Conservation (phyloP, 2,888 invertebrate genomes). For the Epicampocera succincta region DNA sequence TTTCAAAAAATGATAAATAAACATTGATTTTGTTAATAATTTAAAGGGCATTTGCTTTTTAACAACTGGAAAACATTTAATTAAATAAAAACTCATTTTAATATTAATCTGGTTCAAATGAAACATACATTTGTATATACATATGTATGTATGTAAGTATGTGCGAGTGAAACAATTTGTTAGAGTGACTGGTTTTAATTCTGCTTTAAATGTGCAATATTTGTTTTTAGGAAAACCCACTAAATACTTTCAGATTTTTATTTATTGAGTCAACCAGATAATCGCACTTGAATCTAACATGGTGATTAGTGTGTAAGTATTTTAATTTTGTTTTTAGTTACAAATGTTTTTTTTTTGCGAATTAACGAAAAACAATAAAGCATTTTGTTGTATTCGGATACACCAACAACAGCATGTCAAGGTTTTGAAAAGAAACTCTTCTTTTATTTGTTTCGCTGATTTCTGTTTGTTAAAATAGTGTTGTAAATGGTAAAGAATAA, state of each 20-base stretch:
- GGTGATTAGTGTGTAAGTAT: constrained; percentile 10
- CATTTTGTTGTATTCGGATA: constrained; percentile 7
- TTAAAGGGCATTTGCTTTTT: constrained; percentile 42
- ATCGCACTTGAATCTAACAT: constrained; percentile 19
- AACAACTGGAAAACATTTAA: background rate
- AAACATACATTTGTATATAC: background rate
- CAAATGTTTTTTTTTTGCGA: constrained; percentile 25
- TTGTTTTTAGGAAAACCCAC: background rate
- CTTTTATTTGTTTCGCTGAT: too few relatives aligned
- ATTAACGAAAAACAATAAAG: constrained; percentile 6
- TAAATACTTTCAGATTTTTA: constrained; percentile 51
- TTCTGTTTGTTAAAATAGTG: too few relatives aligned
- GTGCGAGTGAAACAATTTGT: constrained; percentile 8
- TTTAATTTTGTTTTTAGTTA: constrained; percentile 43
- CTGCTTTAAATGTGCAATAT: background rate
- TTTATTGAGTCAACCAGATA: constrained; percentile 32
- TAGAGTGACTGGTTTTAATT: constrained; percentile 42
- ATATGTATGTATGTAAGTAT: too few relatives aligned
- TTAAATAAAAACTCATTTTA: constrained; percentile 17
- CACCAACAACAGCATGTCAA: constrained; percentile 45
- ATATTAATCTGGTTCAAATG: constrained; percentile 41
- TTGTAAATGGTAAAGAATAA: too few relatives aligned
- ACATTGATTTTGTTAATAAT: constrained; percentile 14
- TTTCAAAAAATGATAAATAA: constrained; percentile 15
- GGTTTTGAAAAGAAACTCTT: constrained; percentile 45